These are phyloP conservation scores for Oreohelix idahoensis DNA, from an alignment of 1,140 invertebrate genomes.

Conservation along the genomic window DNA sequence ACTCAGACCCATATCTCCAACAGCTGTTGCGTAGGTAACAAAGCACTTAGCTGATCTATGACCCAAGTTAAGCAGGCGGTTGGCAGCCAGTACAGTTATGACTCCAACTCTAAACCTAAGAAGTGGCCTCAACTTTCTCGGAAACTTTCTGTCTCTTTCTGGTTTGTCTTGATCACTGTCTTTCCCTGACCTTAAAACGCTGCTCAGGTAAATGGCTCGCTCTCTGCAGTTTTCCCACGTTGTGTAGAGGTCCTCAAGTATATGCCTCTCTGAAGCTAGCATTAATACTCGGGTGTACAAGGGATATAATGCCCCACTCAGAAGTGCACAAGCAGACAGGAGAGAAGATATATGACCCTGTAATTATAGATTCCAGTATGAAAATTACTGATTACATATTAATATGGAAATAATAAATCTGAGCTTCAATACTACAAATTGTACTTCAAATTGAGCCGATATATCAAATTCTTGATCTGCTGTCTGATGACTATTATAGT, in stretches of 20 bases:
- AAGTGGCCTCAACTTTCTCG: conserved; percentile 51
- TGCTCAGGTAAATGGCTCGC: conserved; percentile 58
- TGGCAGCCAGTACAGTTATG: conserved; percentile 67
- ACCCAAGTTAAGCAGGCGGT: conserved; percentile 57
- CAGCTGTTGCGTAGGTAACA: conserved; percentile 59
- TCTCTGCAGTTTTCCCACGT: conserved; percentile 63
- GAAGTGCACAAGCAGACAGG: conserved; percentile 60
- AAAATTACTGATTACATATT: not conserved
- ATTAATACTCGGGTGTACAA: conserved; percentile 57
- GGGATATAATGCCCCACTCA: conserved; percentile 69
- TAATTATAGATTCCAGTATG: not conserved
- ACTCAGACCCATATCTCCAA: conserved; percentile 56
- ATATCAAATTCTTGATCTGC: too few relatives aligned
- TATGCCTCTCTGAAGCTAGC: conserved; percentile 58
- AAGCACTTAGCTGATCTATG: conserved; percentile 55
- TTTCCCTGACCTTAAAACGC: conserved; percentile 59
- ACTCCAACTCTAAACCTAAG: conserved; percentile 63
- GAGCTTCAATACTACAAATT: too few relatives aligned
- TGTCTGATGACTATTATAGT: too few relatives aligned
- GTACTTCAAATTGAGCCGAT: too few relatives aligned
- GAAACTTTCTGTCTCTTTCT: conserved; percentile 36
- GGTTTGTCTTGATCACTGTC: conserved; percentile 48
- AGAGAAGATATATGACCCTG: conserved; percentile 46
- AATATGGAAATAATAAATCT: too few relatives aligned
- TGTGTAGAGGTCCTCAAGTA: conserved; percentile 63